A percentile compares a stretch with the other conserved stretches of the same genome.
phyloP scores from a whole-genome alignment of 2,888 invertebrate genomes.

The Andrena dorsata region DNA sequence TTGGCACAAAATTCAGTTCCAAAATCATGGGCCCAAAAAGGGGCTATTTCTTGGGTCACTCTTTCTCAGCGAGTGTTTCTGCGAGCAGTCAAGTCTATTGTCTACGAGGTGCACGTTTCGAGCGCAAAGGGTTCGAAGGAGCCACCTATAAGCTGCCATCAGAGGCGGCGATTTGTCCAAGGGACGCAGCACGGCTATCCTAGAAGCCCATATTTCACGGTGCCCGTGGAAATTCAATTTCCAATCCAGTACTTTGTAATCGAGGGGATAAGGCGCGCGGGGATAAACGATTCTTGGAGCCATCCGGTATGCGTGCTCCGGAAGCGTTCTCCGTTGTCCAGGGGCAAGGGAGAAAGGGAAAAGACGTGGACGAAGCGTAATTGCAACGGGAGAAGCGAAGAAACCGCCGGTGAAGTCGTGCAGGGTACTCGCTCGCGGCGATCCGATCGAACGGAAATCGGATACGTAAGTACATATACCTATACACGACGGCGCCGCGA shows the following conservation, averaged over 20 bases:
- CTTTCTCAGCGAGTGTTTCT: conserved; percentile 14
- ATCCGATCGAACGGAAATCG: conserved; percentile 61
- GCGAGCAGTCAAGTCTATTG: conserved; percentile 35
- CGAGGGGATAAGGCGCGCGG: conserved; percentile 29
- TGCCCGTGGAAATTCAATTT: conserved; percentile 57
- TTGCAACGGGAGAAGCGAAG: conserved; percentile 28
- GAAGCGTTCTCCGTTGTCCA: conserved; percentile 4
- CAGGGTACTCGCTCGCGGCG: conserved; percentile 30
- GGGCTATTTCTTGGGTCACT: too few relatives aligned
- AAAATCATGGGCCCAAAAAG: too few relatives aligned
- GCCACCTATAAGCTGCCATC: not conserved
- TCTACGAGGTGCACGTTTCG: conserved; percentile 22
- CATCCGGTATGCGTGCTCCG: conserved; percentile 6
- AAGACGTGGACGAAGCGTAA: conserved; percentile 19
- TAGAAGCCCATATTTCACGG: conserved; percentile 31
- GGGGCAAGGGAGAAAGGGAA: not conserved
- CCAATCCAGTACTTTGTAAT: conserved; percentile 51
- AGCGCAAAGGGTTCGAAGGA: conserved; percentile 1
- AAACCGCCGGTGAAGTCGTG: not conserved
- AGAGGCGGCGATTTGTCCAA: conserved; percentile 47
- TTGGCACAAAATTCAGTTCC: too few relatives aligned
- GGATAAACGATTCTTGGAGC: conserved; percentile 27
- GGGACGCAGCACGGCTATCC: conserved; percentile 15
- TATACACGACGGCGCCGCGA: conserved; percentile 44
- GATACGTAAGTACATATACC: conserved; percentile 41